These are phyloP conservation scores for Malthinus flaveolus DNA, from an alignment of 2,888 invertebrate genomes.

Conservation along the genomic window DNA sequence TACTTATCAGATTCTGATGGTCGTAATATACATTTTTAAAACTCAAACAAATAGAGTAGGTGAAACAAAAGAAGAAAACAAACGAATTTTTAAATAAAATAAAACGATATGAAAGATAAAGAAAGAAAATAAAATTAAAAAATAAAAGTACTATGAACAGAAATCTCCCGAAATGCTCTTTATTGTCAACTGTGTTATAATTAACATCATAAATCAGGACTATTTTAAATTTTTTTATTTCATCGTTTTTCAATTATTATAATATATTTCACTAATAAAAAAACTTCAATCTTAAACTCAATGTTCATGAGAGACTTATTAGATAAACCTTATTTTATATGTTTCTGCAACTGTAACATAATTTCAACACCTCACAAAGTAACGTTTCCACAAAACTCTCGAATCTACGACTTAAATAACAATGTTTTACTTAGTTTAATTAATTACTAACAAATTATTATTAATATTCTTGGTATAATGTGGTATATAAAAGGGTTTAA, in stretches of 20 bases:
- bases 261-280: conserved; percentile 57
- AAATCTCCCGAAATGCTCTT: conserved; percentile 54
- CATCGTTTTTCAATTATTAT: conserved; percentile 55
- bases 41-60: too few relatives aligned
- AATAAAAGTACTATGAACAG: conserved; percentile 30
- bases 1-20: too few relatives aligned
- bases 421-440: conserved; percentile 3
- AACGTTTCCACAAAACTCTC: conserved; percentile 48
- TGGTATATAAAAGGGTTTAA: neutral
- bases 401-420: conserved; percentile 3
- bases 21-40: too few relatives aligned
- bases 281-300: conserved; percentile 54
- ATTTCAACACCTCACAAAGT: conserved; percentile 46
- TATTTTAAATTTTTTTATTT: conserved; percentile 56
- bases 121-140: conserved; percentile 17
- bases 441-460: too few relatives aligned
- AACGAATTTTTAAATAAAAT: neutral
- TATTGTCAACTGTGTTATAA: conserved; percentile 56
- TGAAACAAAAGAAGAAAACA: conserved; percentile 3
- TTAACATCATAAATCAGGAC: conserved; percentile 56
- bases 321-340: conserved; percentile 51
- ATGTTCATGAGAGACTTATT: conserved; percentile 51
- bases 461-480: too few relatives aligned
- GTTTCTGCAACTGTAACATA: conserved; percentile 52
- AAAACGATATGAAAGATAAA: conserved; percentile 7